Evolutionary conservation across 2,888 invertebrate genomes (phyloP), one percentile per base, ranked within the genome.

Genomic region (Apamea epomidion): DNA sequence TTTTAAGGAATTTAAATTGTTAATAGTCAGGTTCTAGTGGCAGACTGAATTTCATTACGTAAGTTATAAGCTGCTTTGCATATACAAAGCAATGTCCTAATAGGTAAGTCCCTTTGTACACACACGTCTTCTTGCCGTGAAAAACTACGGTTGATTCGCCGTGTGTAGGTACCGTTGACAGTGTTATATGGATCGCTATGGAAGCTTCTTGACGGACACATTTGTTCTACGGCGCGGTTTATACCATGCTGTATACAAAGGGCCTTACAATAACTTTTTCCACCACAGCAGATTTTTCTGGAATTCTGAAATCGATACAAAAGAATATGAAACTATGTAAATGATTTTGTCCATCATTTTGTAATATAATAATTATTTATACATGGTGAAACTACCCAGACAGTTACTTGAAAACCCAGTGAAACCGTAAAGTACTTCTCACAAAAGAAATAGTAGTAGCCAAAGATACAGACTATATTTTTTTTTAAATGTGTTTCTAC

Each of bases 1-100:
- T 70, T 82, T n/a, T 68, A 32, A 51, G 18, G 32, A n/a, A 48
- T 8, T 54, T 45, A 51, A 25, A 76, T 42, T 65, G 14, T 58
- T 73, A 18, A 29, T 18, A 37, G 18, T n/a, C n/a, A 21, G 1
- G n/a, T 45, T 37, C 29, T 25, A 29, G n/a, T 45, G 5, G 45
- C 10, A 45, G 45, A 8, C 45, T 58, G 6, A 32, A n/a, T 45
- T 54, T 54, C 0, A 65, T 54, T 32, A 16, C 18, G n/a, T 54
- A 16, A 16, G 21, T 37, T 62, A 4, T 32, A 42, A 42, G 29
- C 10, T 25, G 10, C 16, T 0, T 21, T 65, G 18, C 14, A 29
- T 25, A 21, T 42, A 18, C 7, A 42, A 21, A 51, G 48, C 21
- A 62, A 16, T 29, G 7, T 29, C 2, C 29, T 62, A 29, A 29